A percentile compares a stretch with the other conserved stretches of the same genome.
Conservation (phyloP, 1,140 invertebrate genomes). For the Melitaea cinxia region DNA sequence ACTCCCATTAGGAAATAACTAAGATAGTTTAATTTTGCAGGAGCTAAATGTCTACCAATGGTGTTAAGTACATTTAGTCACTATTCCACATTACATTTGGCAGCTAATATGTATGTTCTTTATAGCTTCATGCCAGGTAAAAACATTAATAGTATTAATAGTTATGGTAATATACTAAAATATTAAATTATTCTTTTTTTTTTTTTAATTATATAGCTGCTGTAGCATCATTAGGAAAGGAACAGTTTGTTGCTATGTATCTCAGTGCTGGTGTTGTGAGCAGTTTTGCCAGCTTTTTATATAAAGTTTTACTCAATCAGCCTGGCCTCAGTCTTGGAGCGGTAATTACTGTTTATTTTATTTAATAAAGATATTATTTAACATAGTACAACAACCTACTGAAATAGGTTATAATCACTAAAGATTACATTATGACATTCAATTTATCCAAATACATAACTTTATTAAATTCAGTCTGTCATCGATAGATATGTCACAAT, state of each 20-base stretch:
- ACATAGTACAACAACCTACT: too few relatives aligned
- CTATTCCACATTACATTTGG: constrained; percentile 92
- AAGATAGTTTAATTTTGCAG: constrained; percentile 79
- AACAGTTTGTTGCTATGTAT: constrained; percentile 96
- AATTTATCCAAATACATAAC: too few relatives aligned
- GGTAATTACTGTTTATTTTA: constrained; percentile 83
- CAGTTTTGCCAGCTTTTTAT: constrained; percentile 91
- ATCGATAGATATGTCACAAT: too few relatives aligned
- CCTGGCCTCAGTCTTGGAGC: constrained; percentile 93
- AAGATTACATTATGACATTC: too few relatives aligned
- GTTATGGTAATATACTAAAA: neutral
- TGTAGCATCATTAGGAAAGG: constrained; percentile 91
- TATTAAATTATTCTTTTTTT: neutral
- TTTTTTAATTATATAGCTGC: constrained; percentile 74
- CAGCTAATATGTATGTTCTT: constrained; percentile 97
- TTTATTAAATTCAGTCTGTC: too few relatives aligned
- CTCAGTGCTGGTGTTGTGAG: constrained; percentile 93
- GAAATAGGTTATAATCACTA: too few relatives aligned
- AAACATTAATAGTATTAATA: neutral
- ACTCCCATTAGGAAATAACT: too few relatives aligned
- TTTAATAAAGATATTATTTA: constrained; percentile 14
- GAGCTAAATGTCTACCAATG: constrained; percentile 91
- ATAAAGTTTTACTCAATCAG: constrained; percentile 87
- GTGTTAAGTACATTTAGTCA: constrained; percentile 97
- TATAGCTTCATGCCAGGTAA: constrained; percentile 89